phyloP scores from a whole-genome alignment of 2,113 vertebrate species.

The Rhadina sibilatrix region DNA sequence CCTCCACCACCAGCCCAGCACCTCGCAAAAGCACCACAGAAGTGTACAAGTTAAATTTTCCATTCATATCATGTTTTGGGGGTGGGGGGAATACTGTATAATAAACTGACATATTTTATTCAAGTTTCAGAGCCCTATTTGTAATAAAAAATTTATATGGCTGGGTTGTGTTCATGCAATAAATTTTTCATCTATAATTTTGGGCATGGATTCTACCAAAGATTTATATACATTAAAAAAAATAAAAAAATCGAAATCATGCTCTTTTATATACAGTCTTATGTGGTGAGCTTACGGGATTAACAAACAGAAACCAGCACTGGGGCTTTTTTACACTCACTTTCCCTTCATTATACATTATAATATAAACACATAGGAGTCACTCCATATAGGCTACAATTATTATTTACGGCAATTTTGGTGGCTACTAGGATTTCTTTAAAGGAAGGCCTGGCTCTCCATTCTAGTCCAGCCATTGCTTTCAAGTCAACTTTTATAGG shows the following conservation, averaged over 20 bases:
- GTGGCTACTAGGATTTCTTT: constrained; percentile 36
- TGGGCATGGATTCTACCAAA: constrained; percentile 53
- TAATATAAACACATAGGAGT: neutral
- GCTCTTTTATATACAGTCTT: constrained; percentile 9
- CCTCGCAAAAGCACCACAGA: neutral
- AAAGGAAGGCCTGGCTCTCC: constrained; percentile 11
- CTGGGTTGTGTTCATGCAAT: constrained; percentile 53
- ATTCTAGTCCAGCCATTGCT: neutral
- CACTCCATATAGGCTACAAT: neutral
- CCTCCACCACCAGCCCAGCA: neutral
- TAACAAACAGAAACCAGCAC: constrained; percentile 42
- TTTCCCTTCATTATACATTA: constrained; percentile 18
- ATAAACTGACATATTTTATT: constrained; percentile 66
- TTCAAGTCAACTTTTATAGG: constrained; percentile 51
- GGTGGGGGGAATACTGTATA: constrained; percentile 9
- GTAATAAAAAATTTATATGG: constrained; percentile 63
- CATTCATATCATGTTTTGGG: neutral
- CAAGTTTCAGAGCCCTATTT: constrained; percentile 61
- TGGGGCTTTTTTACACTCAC: neutral
- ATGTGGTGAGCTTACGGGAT: neutral
- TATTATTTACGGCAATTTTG: neutral
- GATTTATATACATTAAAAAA: constrained; percentile 39
- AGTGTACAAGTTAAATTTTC: neutral
- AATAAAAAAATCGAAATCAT: constrained; percentile 23
- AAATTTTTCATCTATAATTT: constrained; percentile 68